Conservation (phyloP, 2,113 vertebrate genomes). For the Columba livia region DNA sequence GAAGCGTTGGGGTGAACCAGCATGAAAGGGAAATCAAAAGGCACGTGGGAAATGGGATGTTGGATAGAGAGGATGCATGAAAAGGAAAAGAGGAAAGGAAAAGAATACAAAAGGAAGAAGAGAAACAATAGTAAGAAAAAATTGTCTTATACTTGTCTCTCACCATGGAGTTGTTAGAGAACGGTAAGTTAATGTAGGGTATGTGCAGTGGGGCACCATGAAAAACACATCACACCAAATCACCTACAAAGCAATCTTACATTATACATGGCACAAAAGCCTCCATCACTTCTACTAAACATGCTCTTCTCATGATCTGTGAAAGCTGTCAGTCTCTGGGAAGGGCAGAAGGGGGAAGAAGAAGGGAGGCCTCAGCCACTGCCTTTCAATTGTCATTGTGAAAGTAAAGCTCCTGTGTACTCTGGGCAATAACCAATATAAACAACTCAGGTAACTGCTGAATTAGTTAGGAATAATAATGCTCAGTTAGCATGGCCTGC, state of each 20-base stretch:
- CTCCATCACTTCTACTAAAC: background rate
- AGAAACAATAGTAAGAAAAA: slow-evolving; percentile 29
- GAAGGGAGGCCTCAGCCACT: background rate
- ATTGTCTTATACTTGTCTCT: background rate
- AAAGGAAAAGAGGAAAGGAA: background rate
- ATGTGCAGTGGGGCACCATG: background rate
- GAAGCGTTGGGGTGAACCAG: background rate
- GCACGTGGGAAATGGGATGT: background rate
- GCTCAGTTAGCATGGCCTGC: background rate
- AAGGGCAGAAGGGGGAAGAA: background rate
- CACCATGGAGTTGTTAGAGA: background rate
- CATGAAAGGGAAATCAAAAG: background rate
- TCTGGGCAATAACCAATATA: background rate
- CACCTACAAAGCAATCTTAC: background rate
- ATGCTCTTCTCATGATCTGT: background rate
- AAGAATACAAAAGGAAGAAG: background rate
- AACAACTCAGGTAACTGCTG: background rate
- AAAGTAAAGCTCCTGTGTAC: background rate
- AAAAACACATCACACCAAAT: background rate
- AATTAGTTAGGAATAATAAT: background rate
- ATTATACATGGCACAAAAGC: background rate
- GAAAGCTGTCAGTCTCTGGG: background rate
- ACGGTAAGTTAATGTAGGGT: background rate
- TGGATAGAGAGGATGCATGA: background rate
- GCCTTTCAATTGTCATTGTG: background rate